Percentiles rank a stretch among this genome's conserved stretches.
phyloP scores from a whole-genome alignment of 1,140 invertebrate species.

The Elymnias hypermnestra region DNA sequence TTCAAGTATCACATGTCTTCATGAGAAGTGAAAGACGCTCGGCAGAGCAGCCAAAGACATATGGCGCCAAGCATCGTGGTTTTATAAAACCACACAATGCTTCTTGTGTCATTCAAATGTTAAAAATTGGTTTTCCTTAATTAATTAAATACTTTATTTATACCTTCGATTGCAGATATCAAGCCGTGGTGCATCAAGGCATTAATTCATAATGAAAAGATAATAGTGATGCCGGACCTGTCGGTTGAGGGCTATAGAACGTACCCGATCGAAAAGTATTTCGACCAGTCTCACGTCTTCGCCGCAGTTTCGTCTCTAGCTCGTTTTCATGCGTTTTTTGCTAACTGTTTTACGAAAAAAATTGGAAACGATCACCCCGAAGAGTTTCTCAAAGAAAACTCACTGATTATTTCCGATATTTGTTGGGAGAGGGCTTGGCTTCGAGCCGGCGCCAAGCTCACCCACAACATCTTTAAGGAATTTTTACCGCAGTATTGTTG shows the following conservation, averaged over 20 bases:
- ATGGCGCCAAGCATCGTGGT: too few relatives aligned
- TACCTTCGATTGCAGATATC: too few relatives aligned
- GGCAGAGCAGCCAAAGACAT: too few relatives aligned
- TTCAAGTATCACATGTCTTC: too few relatives aligned
- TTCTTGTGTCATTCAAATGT: too few relatives aligned
- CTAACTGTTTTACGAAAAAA: slow-evolving; percentile 39
- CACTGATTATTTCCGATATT: slow-evolving; percentile 27
- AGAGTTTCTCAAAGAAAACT: slow-evolving; percentile 28
- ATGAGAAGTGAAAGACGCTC: too few relatives aligned
- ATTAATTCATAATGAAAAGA: slow-evolving; percentile 35
- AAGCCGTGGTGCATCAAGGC: slow-evolving; percentile 39
- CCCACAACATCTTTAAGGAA: slow-evolving; percentile 31
- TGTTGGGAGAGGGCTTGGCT: slow-evolving; percentile 45
- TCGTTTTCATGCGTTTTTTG: slow-evolving; percentile 49
- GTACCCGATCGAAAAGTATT: slow-evolving; percentile 21
- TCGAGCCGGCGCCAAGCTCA: slow-evolving; percentile 36
- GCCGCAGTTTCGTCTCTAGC: slow-evolving; percentile 32
- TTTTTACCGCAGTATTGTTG: slow-evolving; percentile 32
- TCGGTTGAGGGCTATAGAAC: slow-evolving; percentile 35
- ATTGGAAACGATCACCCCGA: slow-evolving; percentile 14
- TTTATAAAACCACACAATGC: too few relatives aligned
- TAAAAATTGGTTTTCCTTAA: too few relatives aligned
- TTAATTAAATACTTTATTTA: too few relatives aligned
- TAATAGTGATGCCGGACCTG: slow-evolving; percentile 51
- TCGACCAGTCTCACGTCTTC: slow-evolving; percentile 37